Percentiles rank a stretch among this genome's conserved stretches.
Evolutionary conservation across 1,140 invertebrate genomes (phyloP).

Genomic region (Pteromalus puparum): DNA sequence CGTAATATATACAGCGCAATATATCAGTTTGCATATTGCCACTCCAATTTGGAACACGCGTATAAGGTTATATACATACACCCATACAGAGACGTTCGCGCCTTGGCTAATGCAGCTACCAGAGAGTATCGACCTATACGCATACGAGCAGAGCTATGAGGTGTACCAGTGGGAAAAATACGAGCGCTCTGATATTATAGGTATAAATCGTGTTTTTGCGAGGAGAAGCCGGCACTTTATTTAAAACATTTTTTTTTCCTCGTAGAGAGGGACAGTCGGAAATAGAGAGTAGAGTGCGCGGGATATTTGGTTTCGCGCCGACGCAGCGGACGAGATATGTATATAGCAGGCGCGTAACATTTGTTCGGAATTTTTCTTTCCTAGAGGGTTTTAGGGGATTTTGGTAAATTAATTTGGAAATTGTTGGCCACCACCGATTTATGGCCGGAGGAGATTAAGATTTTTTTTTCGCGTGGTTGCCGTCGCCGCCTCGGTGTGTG

Average conservation of each 20-base stretch:
- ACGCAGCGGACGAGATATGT: background rate
- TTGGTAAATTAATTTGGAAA: slow-evolving; percentile 1
- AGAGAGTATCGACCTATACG: background rate
- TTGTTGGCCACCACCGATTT: background rate
- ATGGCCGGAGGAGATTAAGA: background rate
- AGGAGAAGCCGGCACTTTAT: slow-evolving; percentile 14
- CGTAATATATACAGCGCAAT: slow-evolving; percentile 59
- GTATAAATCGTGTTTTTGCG: slow-evolving; percentile 31
- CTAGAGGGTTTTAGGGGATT: background rate
- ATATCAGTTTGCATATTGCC: slow-evolving; percentile 61
- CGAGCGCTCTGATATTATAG: slow-evolving; percentile 19
- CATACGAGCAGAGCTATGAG: background rate
- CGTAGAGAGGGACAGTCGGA: background rate
- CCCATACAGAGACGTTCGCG: background rate
- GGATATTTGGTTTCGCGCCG: slow-evolving; percentile 3
- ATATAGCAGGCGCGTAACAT: slow-evolving; percentile 5
- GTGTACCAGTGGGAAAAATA: background rate
- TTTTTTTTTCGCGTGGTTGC: background rate
- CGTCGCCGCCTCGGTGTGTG: background rate
- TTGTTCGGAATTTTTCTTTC: slow-evolving; percentile 13
- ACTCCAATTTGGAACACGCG: slow-evolving; percentile 59
- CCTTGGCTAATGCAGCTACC: background rate
- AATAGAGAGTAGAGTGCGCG: background rate
- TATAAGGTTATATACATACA: background rate
- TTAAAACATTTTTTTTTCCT: slow-evolving; percentile 31